Percentiles rank a stretch among this genome's conserved stretches.
These are phyloP conservation scores for Ypsolopha scabrella DNA, from an alignment of 2,888 invertebrate species.

Conservation along the genomic window DNA sequence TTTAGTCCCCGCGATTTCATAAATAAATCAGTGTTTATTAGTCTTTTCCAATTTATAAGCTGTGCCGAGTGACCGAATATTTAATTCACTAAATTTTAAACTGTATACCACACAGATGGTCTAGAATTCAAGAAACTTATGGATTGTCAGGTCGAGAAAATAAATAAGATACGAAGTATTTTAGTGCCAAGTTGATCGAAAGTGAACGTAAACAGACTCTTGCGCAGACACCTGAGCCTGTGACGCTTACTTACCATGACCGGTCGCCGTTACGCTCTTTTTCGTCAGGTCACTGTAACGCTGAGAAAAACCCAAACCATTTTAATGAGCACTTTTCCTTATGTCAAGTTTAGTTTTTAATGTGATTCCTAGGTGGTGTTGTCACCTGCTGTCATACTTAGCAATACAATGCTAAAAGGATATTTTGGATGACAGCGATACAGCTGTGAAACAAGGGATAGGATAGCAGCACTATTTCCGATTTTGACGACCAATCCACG, in stretches of 20 bases:
- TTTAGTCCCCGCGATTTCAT: neutral
- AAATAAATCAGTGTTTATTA: neutral
- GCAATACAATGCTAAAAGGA: too few relatives aligned
- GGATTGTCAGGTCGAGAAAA: neutral
- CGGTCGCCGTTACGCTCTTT: conserved; percentile 37
- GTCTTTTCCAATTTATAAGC: neutral
- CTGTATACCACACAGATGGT: too few relatives aligned
- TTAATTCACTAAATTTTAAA: too few relatives aligned
- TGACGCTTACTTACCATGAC: conserved; percentile 27
- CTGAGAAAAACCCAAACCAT: neutral
- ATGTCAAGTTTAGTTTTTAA: too few relatives aligned
- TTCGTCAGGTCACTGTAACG: conserved; percentile 52
- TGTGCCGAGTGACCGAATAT: neutral
- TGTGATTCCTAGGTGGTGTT: too few relatives aligned
- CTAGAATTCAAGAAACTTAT: neutral
- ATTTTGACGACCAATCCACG: too few relatives aligned
- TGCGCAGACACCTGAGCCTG: conserved; percentile 41
- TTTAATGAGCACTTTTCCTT: too few relatives aligned
- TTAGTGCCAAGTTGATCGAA: conserved; percentile 42
- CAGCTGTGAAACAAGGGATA: too few relatives aligned
- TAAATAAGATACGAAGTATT: neutral
- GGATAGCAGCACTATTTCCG: too few relatives aligned
- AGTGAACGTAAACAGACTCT: conserved; percentile 37
- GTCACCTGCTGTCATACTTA: too few relatives aligned
- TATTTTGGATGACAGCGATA: too few relatives aligned